Conservation (phyloP, 2,888 invertebrate species). For the Nasonovia ribisnigri region DNA sequence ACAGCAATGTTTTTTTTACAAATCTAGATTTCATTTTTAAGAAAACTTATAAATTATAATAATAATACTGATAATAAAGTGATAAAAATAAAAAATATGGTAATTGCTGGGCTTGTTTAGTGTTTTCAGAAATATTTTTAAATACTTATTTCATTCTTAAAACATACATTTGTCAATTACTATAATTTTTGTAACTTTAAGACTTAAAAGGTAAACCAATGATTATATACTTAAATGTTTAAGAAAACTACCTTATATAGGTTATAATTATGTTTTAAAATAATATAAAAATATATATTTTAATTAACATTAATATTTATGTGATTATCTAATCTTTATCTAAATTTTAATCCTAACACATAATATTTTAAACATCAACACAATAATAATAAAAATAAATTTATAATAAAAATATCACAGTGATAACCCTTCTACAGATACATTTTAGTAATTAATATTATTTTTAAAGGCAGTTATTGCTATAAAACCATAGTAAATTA, state of each 20-base stretch:
- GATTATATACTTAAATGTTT: background rate
- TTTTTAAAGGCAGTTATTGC: slow-evolving; percentile 11
- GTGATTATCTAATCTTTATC: background rate
- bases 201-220: background rate
- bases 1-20: too few relatives aligned
- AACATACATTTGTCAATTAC: background rate
- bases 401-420: slow-evolving; percentile 54
- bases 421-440: slow-evolving; percentile 29
- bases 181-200: background rate
- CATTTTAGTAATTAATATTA: background rate
- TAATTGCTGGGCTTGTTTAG: too few relatives aligned
- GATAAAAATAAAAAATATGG: too few relatives aligned
- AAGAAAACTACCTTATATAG: background rate
- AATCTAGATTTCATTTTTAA: too few relatives aligned
- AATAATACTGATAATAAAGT: too few relatives aligned
- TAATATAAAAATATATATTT: slow-evolving; percentile 2
- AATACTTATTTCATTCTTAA: too few relatives aligned
- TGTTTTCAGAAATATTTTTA: too few relatives aligned
- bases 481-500: background rate
- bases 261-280: background rate
- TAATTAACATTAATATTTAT: background rate
- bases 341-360: background rate
- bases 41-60: too few relatives aligned
- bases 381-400: slow-evolving; percentile 33
- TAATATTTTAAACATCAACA: slow-evolving; percentile 28